A percentile compares a stretch with the other conserved stretches of the same genome.
phyloP scores from a whole-genome alignment of 2,797 vertebrate species.

The Notoglanidium macrostoma region DNA sequence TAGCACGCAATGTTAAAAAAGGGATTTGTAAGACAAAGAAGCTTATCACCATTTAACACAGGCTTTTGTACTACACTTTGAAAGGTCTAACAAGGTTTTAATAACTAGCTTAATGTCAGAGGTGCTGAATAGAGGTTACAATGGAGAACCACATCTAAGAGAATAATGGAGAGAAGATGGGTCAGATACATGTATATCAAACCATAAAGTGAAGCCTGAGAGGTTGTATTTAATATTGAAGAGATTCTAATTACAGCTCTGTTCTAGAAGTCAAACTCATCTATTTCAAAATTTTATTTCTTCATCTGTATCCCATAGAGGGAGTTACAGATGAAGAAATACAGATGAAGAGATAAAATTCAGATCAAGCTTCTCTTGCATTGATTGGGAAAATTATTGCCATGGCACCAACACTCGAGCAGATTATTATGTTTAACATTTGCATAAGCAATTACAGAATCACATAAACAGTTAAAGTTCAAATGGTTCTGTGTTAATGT shows the following conservation, averaged over 20 bases:
- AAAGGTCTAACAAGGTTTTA: constrained; percentile 19
- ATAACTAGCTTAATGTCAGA: constrained; percentile 34
- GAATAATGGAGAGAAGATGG: constrained; percentile 40
- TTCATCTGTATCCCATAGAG: background rate
- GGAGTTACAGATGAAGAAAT: background rate
- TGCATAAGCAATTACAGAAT: background rate
- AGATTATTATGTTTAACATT: background rate
- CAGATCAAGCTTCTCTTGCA: background rate
- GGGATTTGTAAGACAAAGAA: background rate
- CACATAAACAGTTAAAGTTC: background rate
- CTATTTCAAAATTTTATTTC: background rate
- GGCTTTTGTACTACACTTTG: constrained; percentile 21
- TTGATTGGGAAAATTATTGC: background rate
- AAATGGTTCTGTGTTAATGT: background rate
- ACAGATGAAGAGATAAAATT: constrained; percentile 1
- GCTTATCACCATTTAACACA: background rate
- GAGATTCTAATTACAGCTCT: background rate
- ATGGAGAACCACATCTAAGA: constrained; percentile 14
- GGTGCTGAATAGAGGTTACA: constrained; percentile 31
- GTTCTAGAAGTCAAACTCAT: background rate
- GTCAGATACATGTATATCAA: background rate
- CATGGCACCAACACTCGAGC: background rate
- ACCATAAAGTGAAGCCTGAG: background rate
- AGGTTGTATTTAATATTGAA: background rate
- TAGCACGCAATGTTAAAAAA: background rate